A percentile compares a stretch with the other conserved stretches of the same genome.
Evolutionary conservation across 2,797 vertebrate genomes (phyloP).

Genomic region (Hirundo rustica): DNA sequence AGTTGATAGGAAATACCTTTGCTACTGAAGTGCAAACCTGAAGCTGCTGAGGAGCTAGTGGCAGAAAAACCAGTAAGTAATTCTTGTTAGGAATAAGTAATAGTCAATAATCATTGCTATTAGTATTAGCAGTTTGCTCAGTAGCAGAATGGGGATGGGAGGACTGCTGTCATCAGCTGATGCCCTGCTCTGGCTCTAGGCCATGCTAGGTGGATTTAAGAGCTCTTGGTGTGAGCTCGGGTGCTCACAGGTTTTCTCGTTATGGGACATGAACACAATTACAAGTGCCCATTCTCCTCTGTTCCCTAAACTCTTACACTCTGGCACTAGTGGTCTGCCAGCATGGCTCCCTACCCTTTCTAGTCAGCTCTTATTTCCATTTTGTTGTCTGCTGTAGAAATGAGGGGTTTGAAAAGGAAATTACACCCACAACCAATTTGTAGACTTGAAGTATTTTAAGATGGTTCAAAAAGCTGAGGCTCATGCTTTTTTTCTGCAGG

Average conservation of each 20-base stretch:
- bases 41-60: neutral
- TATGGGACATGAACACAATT: neutral
- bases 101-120: neutral
- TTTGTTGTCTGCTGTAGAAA: neutral
- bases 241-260: neutral
- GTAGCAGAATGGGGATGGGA: neutral
- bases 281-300: neutral
- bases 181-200: neutral
- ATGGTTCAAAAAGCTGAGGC: neutral
- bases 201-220: neutral
- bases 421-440: neutral
- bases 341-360: neutral
- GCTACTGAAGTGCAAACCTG: neutral
- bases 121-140: neutral
- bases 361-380: neutral
- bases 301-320: neutral
- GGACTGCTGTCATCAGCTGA: neutral
- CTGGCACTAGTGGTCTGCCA: neutral
- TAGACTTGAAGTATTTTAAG: neutral
- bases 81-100: neutral
- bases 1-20: neutral
- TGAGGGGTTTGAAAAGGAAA: neutral
- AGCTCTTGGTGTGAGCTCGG: neutral
- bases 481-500: neutral
- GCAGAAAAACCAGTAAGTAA: neutral